Evolutionary conservation across 2,888 invertebrate genomes (phyloP), one percentile per base, ranked within the genome.

Genomic region (Phragmatobia fuliginosa): DNA sequence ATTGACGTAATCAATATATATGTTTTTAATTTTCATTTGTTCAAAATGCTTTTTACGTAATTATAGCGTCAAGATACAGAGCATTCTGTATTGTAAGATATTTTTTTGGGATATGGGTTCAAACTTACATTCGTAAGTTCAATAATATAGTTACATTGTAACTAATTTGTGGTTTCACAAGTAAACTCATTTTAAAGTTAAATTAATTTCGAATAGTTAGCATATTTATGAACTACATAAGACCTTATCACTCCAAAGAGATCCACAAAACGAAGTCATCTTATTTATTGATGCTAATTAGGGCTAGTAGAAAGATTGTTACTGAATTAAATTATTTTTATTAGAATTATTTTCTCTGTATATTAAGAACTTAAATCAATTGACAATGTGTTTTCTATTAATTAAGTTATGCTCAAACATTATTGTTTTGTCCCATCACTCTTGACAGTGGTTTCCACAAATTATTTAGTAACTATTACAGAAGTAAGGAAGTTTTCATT

Each of bases 241-340:
- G 72, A 83, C 79, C 80, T 76, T 79, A 80, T 77, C 70, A 77
- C 77, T 85, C 86, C 87, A 92, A 92, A 92, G 92, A 91, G 85
- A 90, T 88, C 88, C 90, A 90, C 88, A 87, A 86, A 88, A 92
- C 88, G 85, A 92, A 93, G 91, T 93, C 91, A 91, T 90, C 88
- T 91, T 93, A 94, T 94, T 93, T 94, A 94, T 94, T 94, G 91
- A 93, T 87, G 91, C 90, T 91, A 88, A 89, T 90, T 92, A 92
- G 88, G 88, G 84, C 90, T 89, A 91, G 86, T 92, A 90, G 85
- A 85, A 87, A 88, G 89, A 90, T 92, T 91, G 88, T 92, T 91
- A 91, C 87, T 89, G 87, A 90, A 91, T 90, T 93, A 94, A 93
- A 92, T 93, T 92, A 92, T 93, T 90, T 91, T 91, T 89, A 89